Percentiles rank a stretch among this genome's conserved stretches.
Evolutionary conservation across 2,797 vertebrate genomes (phyloP).

Genomic region (Spinus pinus): DNA sequence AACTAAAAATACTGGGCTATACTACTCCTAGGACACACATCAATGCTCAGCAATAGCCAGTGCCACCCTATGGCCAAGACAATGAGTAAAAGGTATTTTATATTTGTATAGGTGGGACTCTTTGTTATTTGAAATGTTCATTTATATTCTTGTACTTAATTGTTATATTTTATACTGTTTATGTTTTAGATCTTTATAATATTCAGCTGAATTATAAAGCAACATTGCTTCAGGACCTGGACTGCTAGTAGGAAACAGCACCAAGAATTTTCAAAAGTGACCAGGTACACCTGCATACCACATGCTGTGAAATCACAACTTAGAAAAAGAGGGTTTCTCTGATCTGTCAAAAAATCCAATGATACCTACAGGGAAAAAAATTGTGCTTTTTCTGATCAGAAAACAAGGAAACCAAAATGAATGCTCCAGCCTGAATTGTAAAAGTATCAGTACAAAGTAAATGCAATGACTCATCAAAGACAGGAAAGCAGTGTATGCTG

Average conservation of each 20-base stretch:
- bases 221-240: accelerated
- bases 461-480: not conserved
- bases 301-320: not conserved
- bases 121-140: not conserved
- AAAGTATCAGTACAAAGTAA: not conserved
- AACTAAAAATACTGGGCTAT: not conserved
- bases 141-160: not conserved
- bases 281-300: not conserved
- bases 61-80: accelerated
- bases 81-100: not conserved
- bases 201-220: not conserved
- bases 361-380: not conserved
- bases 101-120: not conserved
- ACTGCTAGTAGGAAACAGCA: not conserved
- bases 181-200: not conserved
- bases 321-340: not conserved
- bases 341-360: not conserved
- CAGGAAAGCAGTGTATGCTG: not conserved
- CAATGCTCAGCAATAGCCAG: not conserved
- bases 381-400: not conserved
- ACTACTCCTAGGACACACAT: not conserved
- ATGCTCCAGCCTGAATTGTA: not conserved
- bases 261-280: not conserved
- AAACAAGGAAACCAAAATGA: not conserved
- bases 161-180: not conserved